A percentile compares a stretch with the other conserved stretches of the same genome.
phyloP scores from a whole-genome alignment of 2,888 invertebrate genomes.

The Zygaena filipendulae region DNA sequence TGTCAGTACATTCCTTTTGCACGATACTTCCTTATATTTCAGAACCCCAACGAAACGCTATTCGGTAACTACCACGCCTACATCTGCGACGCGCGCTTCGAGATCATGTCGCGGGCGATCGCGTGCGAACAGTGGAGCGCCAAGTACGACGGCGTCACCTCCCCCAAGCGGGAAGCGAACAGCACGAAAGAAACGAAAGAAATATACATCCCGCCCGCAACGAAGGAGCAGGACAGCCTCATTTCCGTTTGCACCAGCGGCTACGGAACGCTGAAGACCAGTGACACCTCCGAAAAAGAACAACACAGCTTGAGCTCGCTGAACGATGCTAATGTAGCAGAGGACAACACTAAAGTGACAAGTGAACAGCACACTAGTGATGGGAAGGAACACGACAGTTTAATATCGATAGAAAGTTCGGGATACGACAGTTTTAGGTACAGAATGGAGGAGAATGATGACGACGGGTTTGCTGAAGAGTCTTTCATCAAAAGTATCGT shows the following conservation, averaged over 20 bases:
- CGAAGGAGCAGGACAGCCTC: conserved; percentile 52
- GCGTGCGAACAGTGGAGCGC: conserved; percentile 85
- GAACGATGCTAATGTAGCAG: conserved; percentile 21
- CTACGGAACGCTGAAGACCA: conserved; percentile 45
- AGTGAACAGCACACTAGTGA: conserved; percentile 19
- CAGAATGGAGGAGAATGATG: conserved; percentile 66
- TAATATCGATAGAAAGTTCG: conserved; percentile 79
- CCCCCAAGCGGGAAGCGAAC: conserved; percentile 44
- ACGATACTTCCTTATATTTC: too few relatives aligned
- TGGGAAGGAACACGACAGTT: conserved; percentile 63
- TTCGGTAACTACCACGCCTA: conserved; percentile 88
- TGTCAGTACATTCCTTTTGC: too few relatives aligned
- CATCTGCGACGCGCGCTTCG: conserved; percentile 83
- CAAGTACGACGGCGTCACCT: conserved; percentile 76
- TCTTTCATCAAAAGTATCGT: conserved; percentile 51
- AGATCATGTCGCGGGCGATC: conserved; percentile 77
- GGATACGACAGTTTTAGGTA: conserved; percentile 80
- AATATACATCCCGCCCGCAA: conserved; percentile 25
- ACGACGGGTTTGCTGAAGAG: conserved; percentile 48
- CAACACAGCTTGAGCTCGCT: conserved; percentile 43
- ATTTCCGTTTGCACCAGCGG: conserved; percentile 52
- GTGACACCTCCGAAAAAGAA: conserved; percentile 42
- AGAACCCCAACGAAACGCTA: conserved; percentile 73
- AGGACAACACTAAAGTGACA: conserved; percentile 13
- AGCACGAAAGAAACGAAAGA: conserved; percentile 45